Base-by-base conservation (phyloP, 92 coral and sea anemone species). In the Phenganax subtilis region DNA sequence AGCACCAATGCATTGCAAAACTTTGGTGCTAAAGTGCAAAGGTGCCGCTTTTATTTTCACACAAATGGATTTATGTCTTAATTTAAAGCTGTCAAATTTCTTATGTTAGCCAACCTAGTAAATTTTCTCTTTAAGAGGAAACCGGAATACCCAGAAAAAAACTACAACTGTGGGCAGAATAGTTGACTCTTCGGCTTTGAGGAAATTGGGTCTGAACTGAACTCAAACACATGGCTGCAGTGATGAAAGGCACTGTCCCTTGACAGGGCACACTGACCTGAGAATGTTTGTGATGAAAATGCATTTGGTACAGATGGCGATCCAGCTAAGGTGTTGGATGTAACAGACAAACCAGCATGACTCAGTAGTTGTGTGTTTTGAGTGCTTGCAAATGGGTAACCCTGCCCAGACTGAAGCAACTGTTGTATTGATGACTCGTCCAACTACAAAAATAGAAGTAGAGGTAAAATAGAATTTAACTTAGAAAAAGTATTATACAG, bases 371-470 rank as follows among this genome's bases (percentile, higher is more conserved):
- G 81, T 27, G 81, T 28, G 20, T 59, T 76, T 76, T 56, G 81
- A n/a, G 69, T 60, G 10, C 67, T 9, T 7, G 69, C 62, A 60
- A 76, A 62, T 28, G 57, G n/a, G 57, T 61, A 78, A 44, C 55
- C 72, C 67, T 78, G 82, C 9, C 71, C 55, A 3, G 82, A 51
- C 29, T 78, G 82, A 12, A 78, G 29, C 20, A 78, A 64, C 44
- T 78, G 82, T 25, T 78, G 82, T 8, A 78, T 78, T 0, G 82
- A 67, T 11, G 82, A 78, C 67, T 78, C 82, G 0, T 78, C 82
- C 8, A 78, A 54, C 82, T 78, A 60, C 12, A 76, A 76, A 16
- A 57, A 57, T 17, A 27, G 37, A 6, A 54, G 28, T n/a, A 17
- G 15, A 37, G 47, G 17, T 47, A 73, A 3, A 73, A 10, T 47